phyloP scores from a whole-genome alignment of 53 echinoderm and acorn worm species.

The Astropecten irregularis region DNA sequence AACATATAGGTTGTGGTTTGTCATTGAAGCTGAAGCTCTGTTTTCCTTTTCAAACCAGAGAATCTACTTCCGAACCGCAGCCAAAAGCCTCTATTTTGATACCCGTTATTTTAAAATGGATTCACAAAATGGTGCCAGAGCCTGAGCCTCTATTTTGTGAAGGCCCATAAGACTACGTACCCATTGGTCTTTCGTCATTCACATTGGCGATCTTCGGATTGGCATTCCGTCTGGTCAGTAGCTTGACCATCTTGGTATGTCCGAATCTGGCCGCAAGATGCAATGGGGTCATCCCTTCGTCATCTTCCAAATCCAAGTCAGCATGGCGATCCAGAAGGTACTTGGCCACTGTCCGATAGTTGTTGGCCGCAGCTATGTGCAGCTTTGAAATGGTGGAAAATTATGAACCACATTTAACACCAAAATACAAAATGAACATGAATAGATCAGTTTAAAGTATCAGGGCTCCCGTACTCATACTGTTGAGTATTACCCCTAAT shows the following conservation, averaged over 20 bases:
- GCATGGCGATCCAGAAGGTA: slow-evolving; percentile 73
- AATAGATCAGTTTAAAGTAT: too few relatives aligned
- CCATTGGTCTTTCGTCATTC: slow-evolving; percentile 63
- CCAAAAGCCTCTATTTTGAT: too few relatives aligned
- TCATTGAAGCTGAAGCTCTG: too few relatives aligned
- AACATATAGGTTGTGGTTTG: too few relatives aligned
- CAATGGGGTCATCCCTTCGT: slow-evolving; percentile 81
- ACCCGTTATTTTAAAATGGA: too few relatives aligned
- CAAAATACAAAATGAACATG: too few relatives aligned
- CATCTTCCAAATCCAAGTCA: slow-evolving; percentile 64
- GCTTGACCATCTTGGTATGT: slow-evolving; percentile 84
- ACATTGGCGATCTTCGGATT: slow-evolving; percentile 66
- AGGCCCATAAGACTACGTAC: too few relatives aligned
- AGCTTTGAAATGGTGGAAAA: slow-evolving; percentile 55
- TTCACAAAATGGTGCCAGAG: too few relatives aligned
- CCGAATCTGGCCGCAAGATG: slow-evolving; percentile 86
- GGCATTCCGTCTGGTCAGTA: slow-evolving; percentile 78
- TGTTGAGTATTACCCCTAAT: not conserved
- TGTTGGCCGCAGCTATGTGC: slow-evolving; percentile 97
- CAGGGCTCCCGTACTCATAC: not conserved
- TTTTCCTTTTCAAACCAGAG: too few relatives aligned
- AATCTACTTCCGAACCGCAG: too few relatives aligned
- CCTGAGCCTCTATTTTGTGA: too few relatives aligned
- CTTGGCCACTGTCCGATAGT: slow-evolving; percentile 83
- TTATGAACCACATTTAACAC: too few relatives aligned